Conservation (phyloP, 2,888 invertebrate species). For the Agrotis segetum region DNA sequence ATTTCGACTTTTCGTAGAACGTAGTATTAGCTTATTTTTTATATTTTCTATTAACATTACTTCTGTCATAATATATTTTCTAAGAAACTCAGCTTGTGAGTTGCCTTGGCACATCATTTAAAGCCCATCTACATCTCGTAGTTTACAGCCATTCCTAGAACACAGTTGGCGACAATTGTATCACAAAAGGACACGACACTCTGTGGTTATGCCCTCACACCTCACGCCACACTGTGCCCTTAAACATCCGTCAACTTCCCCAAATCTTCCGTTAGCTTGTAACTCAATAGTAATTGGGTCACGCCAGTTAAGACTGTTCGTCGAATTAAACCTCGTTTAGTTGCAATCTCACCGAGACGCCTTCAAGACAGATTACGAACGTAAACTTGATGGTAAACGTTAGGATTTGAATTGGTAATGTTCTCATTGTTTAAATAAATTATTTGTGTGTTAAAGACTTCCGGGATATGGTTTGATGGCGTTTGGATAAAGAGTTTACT, state of each 20-base stretch:
- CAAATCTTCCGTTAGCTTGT: constrained; percentile 49
- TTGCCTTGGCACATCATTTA: not conserved
- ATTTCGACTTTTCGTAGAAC: no score
- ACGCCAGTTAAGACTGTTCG: constrained; percentile 59
- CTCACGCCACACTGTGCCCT: not conserved
- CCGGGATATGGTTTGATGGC: constrained; percentile 49
- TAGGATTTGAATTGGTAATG: constrained; percentile 65
- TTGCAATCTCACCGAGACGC: constrained; percentile 59
- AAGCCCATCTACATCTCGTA: not conserved
- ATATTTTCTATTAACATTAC: no score
- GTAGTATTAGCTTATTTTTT: no score
- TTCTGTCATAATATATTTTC: not conserved
- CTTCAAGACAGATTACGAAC: constrained; percentile 64
- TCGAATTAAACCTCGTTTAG: constrained; percentile 62
- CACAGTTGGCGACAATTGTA: constrained; percentile 7
- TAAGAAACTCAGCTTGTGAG: not conserved
- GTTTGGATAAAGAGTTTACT: constrained; percentile 48
- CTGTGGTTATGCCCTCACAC: not conserved
- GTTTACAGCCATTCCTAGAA: no score
- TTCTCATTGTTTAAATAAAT: constrained; percentile 58
- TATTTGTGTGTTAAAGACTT: constrained; percentile 52
- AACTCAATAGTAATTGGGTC: constrained; percentile 57
- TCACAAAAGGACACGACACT: not conserved
- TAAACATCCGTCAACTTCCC: constrained; percentile 25
- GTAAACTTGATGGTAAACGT: constrained; percentile 61